Percentiles rank a stretch among this genome's conserved stretches.
Evolutionary conservation across 2,888 invertebrate genomes (phyloP).

Genomic region (Nomada hirtipes): DNA sequence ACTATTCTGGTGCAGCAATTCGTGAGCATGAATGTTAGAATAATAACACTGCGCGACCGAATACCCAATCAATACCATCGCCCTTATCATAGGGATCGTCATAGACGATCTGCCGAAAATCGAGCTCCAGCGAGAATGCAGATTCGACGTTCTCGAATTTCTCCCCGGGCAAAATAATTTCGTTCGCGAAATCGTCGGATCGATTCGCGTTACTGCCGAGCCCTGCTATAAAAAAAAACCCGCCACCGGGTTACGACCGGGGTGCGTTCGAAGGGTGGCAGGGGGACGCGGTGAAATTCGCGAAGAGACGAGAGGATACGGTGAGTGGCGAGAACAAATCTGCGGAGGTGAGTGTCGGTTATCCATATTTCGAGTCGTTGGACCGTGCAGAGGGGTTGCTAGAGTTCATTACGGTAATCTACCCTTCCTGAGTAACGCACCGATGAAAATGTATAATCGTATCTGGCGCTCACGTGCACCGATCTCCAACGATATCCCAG

Average conservation of each 20-base stretch:
- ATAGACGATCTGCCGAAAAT: conserved; percentile 25
- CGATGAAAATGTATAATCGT: conserved; percentile 81
- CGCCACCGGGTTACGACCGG: neutral
- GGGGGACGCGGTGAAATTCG: conserved; percentile 13
- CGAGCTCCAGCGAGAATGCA: conserved; percentile 34
- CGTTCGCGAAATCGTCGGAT: conserved; percentile 49
- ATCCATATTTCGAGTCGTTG: conserved; percentile 81
- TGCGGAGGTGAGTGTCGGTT: conserved; percentile 70
- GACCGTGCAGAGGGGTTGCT: conserved; percentile 78
- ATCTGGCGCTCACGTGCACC: conserved; percentile 68
- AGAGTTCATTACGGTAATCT: conserved; percentile 81
- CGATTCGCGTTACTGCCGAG: conserved; percentile 33
- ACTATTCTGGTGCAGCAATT: neutral
- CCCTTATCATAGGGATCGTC: neutral
- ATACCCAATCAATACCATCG: conserved; percentile 11
- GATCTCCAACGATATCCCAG: conserved; percentile 61
- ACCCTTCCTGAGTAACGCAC: conserved; percentile 80
- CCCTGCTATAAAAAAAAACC: conserved; percentile 16
- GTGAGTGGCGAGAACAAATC: conserved; percentile 52
- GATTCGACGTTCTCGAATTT: conserved; percentile 37
- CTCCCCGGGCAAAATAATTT: conserved; percentile 62
- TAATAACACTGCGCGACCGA: neutral
- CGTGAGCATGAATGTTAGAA: neutral
- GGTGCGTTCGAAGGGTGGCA: neutral
- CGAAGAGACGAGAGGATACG: conserved; percentile 2